phyloP scores from a whole-genome alignment of 2,888 invertebrate species.

The Apeira syringaria region DNA sequence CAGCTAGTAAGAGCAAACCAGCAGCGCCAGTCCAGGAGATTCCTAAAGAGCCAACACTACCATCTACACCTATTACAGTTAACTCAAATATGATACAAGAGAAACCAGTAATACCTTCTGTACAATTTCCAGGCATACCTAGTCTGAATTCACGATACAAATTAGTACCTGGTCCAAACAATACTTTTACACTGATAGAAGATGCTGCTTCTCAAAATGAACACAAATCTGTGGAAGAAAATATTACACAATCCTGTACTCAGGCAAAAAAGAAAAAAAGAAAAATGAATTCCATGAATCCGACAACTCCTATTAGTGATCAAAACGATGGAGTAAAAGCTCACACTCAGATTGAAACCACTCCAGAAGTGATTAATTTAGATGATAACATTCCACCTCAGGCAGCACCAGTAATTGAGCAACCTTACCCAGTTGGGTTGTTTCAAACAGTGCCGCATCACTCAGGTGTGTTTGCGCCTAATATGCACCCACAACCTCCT shows the following conservation, averaged over 20 bases:
- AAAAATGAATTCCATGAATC: conserved; percentile 8
- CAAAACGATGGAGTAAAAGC: conserved; percentile 3
- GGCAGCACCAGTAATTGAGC: conserved; percentile 14
- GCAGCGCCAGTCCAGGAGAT: conserved; percentile 11
- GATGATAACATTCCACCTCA: conserved; percentile 30
- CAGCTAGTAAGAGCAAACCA: conserved; percentile 63
- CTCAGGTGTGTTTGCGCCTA: conserved; percentile 31
- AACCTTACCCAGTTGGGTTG: conserved; percentile 73
- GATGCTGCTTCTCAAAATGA: conserved; percentile 31
- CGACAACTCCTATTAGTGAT: neutral
- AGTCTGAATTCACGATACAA: conserved; percentile 63
- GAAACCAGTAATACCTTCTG: conserved; percentile 34
- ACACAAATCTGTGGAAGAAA: conserved; percentile 8
- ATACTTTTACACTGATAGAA: conserved; percentile 65
- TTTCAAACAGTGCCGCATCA: conserved; percentile 59
- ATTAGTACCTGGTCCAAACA: conserved; percentile 70
- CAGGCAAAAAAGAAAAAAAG: conserved; percentile 26
- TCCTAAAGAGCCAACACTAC: conserved; percentile 22
- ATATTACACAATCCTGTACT: neutral
- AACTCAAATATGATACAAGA: conserved; percentile 9
- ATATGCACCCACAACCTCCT: conserved; percentile 29
- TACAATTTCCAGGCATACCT: conserved; percentile 52
- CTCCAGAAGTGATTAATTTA: conserved; percentile 39
- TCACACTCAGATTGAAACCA: conserved; percentile 19
- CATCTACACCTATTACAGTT: conserved; percentile 12